phyloP scores from a whole-genome alignment of 2,797 vertebrate species.

The Novumbra hubbsi region DNA sequence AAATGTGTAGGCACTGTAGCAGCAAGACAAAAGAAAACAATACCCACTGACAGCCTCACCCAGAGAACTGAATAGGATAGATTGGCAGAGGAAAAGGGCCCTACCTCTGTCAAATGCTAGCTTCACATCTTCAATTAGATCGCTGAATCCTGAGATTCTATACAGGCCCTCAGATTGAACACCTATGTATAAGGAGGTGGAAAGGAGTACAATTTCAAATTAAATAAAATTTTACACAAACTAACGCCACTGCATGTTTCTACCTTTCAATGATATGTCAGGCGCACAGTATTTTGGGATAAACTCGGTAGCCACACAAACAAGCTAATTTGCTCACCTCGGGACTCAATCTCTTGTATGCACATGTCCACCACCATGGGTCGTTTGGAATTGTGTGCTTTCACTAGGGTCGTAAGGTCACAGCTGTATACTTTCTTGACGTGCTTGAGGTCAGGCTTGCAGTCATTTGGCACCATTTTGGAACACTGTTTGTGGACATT shows the following conservation, averaged over 20 bases:
- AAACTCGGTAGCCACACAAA: background rate
- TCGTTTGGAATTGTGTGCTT: slow-evolving; percentile 93
- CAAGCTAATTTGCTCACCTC: slow-evolving; percentile 80
- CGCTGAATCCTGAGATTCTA: slow-evolving; percentile 97
- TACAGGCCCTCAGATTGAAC: slow-evolving; percentile 97
- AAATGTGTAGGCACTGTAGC: background rate
- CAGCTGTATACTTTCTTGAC: slow-evolving; percentile 99
- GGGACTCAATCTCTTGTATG: slow-evolving; percentile 93
- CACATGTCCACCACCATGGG: slow-evolving; percentile 99
- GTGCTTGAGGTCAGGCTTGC: slow-evolving; percentile 97
- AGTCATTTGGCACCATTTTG: slow-evolving; percentile 98
- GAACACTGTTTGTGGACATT: slow-evolving; percentile 99
- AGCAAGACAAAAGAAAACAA: background rate
- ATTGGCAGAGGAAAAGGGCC: slow-evolving; percentile 16
- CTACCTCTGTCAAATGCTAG: slow-evolving; percentile 97
- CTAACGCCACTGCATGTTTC: background rate
- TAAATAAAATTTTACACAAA: background rate
- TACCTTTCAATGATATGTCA: background rate
- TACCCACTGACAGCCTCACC: background rate
- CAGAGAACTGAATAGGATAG: background rate
- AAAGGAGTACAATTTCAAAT: background rate
- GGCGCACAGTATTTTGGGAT: background rate
- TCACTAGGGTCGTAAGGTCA: slow-evolving; percentile 96
- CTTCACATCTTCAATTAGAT: slow-evolving; percentile 98
- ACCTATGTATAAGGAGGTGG: slow-evolving; percentile 67